These are phyloP conservation scores for Brachypteracias leptosomus DNA, from an alignment of 2,113 vertebrate species.

Conservation along the genomic window DNA sequence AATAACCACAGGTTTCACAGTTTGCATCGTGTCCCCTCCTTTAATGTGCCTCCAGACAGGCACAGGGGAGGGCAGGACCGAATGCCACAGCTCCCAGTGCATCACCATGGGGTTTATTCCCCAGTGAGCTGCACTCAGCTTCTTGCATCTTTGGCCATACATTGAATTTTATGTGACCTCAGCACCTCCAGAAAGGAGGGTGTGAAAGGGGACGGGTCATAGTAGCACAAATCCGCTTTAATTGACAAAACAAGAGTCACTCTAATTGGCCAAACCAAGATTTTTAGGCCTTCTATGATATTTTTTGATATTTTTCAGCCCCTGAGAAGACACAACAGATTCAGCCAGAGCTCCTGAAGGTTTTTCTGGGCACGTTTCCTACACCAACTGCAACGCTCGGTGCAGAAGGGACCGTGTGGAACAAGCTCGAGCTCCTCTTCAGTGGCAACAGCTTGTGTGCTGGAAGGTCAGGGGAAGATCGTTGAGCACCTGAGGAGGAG, in stretches of 20 bases:
- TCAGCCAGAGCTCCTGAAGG: neutral
- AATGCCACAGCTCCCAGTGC: neutral
- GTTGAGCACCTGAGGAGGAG: neutral
- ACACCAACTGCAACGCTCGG: fast-evolving
- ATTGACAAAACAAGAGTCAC: no score
- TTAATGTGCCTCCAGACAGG: neutral
- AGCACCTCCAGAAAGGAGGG: fast-evolving
- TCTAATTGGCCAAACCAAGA: neutral
- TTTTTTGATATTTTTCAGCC: neutral
- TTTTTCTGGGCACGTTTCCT: neutral
- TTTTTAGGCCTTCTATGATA: neutral
- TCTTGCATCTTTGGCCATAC: neutral
- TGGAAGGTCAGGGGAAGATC: neutral
- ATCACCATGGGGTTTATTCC: neutral
- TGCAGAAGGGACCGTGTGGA: neutral
- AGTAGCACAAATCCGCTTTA: neutral
- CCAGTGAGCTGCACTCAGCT: neutral
- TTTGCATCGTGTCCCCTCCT: neutral
- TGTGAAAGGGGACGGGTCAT: no score
- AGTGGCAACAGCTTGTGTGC: neutral
- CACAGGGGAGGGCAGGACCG: neutral
- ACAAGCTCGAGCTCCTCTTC: neutral
- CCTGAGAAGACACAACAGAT: fast-evolving
- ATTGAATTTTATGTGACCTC: neutral
- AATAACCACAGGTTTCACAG: neutral